Base-by-base conservation (phyloP, 2,113 vertebrate species). In the Lynx canadensis region DNA sequence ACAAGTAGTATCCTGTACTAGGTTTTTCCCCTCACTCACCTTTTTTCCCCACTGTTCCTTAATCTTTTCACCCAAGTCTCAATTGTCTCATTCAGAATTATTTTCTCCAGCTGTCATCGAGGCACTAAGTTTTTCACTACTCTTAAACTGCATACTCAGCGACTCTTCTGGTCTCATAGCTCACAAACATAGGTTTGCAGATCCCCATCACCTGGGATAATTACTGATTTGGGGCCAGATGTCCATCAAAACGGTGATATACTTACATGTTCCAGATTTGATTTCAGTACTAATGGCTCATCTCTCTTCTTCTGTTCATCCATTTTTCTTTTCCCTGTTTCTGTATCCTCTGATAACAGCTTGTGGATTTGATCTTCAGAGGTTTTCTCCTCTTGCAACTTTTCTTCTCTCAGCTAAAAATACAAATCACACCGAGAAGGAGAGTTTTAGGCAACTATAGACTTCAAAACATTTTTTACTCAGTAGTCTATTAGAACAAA, bases 241-340 rank as follows among this genome's bases (percentile, higher is more conserved):
- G 63, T 48, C 65, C 74, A 88, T 52, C 63, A 69, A 45, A 81
- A 95, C 38, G 50, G 12, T 91, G 65, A 63, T 96, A 82, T 74
- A 99, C 98, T 99, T 97, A 99, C 99, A 97, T 38, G 97, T 65
- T 99, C 98, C 27, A 98, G 97, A 91, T 89, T 98, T 89, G 96
- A 96, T 98, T 98, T 99, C 71, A 98, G 85, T 15, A 78, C 68
- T 27, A 96, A 36, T 66, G 98, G 74, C 7, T 99, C 99, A 3
- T 99, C 99, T 97, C 98, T 98, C 88, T 98, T 99, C 96, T 98
- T 98, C 97, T 98, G 99, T 10, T 99, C 98, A 23, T 99, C 98
- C 85, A 93, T 97, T 95, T 98, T 99, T 38, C 97, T 98, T 91
- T 98, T 99, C 36, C 98, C 99, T 45, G 79, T 66, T 7, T 99